Evolutionary conservation across 2,888 invertebrate species (phyloP).

Genomic region (Euplagia quadripunctaria): DNA sequence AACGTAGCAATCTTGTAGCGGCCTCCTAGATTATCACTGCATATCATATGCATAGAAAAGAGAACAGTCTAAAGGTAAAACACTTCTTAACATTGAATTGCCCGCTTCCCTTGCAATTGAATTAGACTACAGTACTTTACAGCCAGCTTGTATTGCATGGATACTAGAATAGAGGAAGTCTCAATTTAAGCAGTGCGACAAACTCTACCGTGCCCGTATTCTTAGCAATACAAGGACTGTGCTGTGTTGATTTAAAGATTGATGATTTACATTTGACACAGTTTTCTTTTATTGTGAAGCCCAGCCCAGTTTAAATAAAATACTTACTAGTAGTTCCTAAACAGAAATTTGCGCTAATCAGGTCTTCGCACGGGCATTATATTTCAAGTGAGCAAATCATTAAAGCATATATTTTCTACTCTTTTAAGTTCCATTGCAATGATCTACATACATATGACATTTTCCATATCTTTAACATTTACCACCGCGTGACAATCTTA

Average conservation of each 20-base stretch:
- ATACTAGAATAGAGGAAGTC: constrained; percentile 64
- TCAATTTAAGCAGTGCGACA: constrained; percentile 74
- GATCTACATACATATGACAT: background rate
- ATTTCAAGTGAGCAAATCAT: background rate
- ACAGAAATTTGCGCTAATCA: background rate
- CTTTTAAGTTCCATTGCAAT: background rate
- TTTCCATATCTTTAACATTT: background rate
- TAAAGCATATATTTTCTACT: background rate
- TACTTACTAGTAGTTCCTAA: background rate
- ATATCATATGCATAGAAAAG: background rate
- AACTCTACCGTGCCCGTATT: constrained; percentile 59
- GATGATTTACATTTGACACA: too few relatives aligned
- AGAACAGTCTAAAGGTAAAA: constrained; percentile 22
- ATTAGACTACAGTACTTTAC: constrained; percentile 37
- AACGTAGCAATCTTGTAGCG: too few relatives aligned
- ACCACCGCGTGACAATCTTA: background rate
- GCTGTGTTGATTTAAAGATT: constrained; percentile 5
- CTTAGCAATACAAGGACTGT: constrained; percentile 30
- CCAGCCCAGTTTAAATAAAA: constrained; percentile 21
- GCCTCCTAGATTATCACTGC: background rate
- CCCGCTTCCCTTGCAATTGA: constrained; percentile 33
- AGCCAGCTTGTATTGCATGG: constrained; percentile 27
- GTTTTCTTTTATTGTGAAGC: constrained; percentile 32
- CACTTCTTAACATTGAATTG: constrained; percentile 43
- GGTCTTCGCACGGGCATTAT: background rate